Evolutionary conservation across 2,113 vertebrate genomes (phyloP), one percentile per base, ranked within the genome.

Genomic region (Stigmatopora nigra): DNA sequence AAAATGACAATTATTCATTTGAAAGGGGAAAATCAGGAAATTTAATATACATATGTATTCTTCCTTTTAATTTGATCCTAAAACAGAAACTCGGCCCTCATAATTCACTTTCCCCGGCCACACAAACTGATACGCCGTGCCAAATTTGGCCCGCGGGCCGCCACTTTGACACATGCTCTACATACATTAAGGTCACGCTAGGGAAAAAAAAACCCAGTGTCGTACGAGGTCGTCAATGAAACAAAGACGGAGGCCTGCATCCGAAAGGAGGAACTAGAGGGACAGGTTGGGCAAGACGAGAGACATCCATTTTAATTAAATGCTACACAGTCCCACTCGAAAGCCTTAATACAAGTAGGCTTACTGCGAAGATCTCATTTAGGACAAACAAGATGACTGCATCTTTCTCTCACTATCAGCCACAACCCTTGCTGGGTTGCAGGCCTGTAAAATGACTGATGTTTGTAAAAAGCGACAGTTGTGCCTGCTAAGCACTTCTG

Each of bases 401-500:
- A 82, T 89, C 85, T 84, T 90, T 87, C 82, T 85, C 85, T 86
- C 83, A 86, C 86, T 87, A 85, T 88, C 86, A 84, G 85, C 86
- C 80, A 62, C 81, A 81, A 83, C 77, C 59, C 61, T 62, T 68
- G 41, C 71, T 22, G 73, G 56, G 76, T 88, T 80, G 83, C 82
- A n/a, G 76, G 82, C 64, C 88, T 79, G 82, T 88, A 89, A 89
- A 90, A 89, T 89, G 88, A 90, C 83, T 91, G 89, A 92, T 92
- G 91, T 91, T 91, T 89, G 89, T 91, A 92, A 93, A 92, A 92
- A 89, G 89, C 88, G 92, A 92, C 90, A 92, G 91, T 96, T 97
- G 93, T 98, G 96, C 94, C 82, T 90, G 88, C 93, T 93, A 96
- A 97, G 97, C 96, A 92, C 91, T 95, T 98, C 94, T 90, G 70